Percentiles rank a stretch among this genome's conserved stretches.
Evolutionary conservation across 2,888 invertebrate genomes (phyloP).

Genomic region (Philaethria dido): DNA sequence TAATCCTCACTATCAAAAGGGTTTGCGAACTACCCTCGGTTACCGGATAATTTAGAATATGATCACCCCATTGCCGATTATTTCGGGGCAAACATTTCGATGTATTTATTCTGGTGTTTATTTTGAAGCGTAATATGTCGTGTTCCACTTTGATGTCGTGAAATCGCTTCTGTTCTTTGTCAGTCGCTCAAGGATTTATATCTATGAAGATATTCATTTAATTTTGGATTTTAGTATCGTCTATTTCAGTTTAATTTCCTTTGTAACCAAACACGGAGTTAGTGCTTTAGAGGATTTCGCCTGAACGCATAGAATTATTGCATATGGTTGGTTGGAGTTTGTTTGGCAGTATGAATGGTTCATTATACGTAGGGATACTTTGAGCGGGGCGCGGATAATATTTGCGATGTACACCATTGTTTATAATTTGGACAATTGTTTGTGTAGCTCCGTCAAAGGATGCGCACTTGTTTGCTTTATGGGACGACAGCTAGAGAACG

Average conservation of each 20-base stretch:
- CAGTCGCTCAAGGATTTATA: slow-evolving; percentile 78
- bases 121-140: slow-evolving; percentile 83
- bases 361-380: slow-evolving; percentile 80
- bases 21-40: slow-evolving; percentile 73
- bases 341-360: slow-evolving; percentile 83
- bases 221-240: slow-evolving; percentile 76
- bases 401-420: slow-evolving; percentile 82
- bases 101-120: slow-evolving; percentile 83
- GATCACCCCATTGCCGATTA: slow-evolving; percentile 79
- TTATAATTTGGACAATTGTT: slow-evolving; percentile 83
- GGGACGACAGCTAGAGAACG: slow-evolving; percentile 54
- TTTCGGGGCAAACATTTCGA: slow-evolving; percentile 81
- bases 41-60: slow-evolving; percentile 78
- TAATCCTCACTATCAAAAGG: slow-evolving; percentile 77
- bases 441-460: slow-evolving; percentile 81
- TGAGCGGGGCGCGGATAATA: slow-evolving; percentile 73
- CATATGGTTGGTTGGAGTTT: slow-evolving; percentile 83
- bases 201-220: slow-evolving; percentile 71
- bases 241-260: slow-evolving; percentile 75
- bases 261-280: slow-evolving; percentile 71
- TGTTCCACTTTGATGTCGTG: slow-evolving; percentile 84
- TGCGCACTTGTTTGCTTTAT: slow-evolving; percentile 79
- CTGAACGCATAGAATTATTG: slow-evolving; percentile 75
- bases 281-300: slow-evolving; percentile 58
- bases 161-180: slow-evolving; percentile 83